These are phyloP conservation scores for Notodonta ziczac DNA, from an alignment of 2,888 invertebrate species.

Conservation along the genomic window DNA sequence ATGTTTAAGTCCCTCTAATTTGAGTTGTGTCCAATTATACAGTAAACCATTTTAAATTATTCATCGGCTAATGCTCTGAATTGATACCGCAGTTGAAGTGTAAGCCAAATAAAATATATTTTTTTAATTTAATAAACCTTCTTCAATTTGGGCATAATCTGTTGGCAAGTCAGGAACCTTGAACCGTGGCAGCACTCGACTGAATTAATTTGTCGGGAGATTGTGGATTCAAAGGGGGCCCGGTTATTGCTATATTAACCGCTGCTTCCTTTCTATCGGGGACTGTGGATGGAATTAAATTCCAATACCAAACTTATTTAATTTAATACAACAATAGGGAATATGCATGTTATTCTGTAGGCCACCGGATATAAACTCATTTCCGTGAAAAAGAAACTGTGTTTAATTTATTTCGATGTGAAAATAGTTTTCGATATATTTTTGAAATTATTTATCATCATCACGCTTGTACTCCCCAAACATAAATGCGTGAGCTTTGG, in stretches of 20 bases:
- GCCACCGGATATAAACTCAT: too few species aligned
- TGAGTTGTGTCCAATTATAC: too few species aligned
- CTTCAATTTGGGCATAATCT: not conserved
- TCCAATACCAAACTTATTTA: not conserved
- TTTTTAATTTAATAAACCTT: not conserved
- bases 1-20: too few species aligned
- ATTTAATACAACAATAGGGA: not conserved
- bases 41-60: too few species aligned
- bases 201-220: not conserved
- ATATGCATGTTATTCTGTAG: not conserved
- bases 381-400: too few species aligned
- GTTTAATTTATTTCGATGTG: too few species aligned
- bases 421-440: too few species aligned
- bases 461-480: too few species aligned
- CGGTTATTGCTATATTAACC: constrained; percentile 2
- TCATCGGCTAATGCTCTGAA: too few species aligned
- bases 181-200: not conserved
- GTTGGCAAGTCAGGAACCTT: not conserved
- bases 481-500: too few species aligned
- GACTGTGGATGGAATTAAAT: not conserved
- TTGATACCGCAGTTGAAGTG: too few species aligned
- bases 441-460: too few species aligned
- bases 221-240: not conserved
- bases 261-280: not conserved
- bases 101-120: not conserved